Conservation (phyloP, 2,797 vertebrate species). For the Mastacembelus armatus region DNA sequence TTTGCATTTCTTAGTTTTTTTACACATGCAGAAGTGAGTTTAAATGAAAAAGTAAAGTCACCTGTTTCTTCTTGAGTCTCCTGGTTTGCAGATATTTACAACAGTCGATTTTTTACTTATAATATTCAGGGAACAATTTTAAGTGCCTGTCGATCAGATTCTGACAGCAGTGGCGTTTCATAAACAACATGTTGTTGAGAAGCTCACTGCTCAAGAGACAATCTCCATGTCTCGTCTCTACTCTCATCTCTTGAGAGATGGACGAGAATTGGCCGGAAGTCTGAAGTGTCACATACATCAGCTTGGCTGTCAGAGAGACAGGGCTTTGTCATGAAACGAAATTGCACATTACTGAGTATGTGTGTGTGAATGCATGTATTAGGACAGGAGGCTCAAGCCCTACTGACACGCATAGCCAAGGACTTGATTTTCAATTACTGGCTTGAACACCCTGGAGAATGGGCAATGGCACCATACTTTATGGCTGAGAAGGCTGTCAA, state of each 20-base stretch:
- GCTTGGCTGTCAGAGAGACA: conserved; percentile 40
- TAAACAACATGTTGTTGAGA: conserved; percentile 20
- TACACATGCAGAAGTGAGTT: not conserved
- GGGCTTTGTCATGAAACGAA: conserved; percentile 59
- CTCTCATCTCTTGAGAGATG: conserved; percentile 52
- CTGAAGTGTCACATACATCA: conserved; percentile 68
- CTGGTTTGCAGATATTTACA: no score
- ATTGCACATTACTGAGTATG: conserved; percentile 61
- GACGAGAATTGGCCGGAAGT: conserved; percentile 57
- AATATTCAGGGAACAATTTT: conserved; percentile 4
- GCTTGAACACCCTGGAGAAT: conserved; percentile 45
- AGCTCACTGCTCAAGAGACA: not conserved
- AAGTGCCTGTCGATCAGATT: conserved; percentile 7
- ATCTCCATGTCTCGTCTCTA: conserved; percentile 9
- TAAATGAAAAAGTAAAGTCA: not conserved
- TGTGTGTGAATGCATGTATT: conserved; percentile 43
- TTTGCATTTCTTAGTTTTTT: not conserved
- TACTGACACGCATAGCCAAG: conserved; percentile 36
- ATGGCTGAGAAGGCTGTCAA: conserved; percentile 44
- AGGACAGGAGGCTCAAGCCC: conserved; percentile 32
- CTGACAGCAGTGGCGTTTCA: conserved; percentile 20
- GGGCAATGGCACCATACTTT: conserved; percentile 27
- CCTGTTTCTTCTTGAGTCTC: no score
- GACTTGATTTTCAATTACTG: conserved; percentile 77
- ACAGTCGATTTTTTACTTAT: no score